A percentile compares a stretch with the other conserved stretches of the same genome.
Evolutionary conservation across 2,113 vertebrate genomes (phyloP).

Genomic region (Mus musculus): DNA sequence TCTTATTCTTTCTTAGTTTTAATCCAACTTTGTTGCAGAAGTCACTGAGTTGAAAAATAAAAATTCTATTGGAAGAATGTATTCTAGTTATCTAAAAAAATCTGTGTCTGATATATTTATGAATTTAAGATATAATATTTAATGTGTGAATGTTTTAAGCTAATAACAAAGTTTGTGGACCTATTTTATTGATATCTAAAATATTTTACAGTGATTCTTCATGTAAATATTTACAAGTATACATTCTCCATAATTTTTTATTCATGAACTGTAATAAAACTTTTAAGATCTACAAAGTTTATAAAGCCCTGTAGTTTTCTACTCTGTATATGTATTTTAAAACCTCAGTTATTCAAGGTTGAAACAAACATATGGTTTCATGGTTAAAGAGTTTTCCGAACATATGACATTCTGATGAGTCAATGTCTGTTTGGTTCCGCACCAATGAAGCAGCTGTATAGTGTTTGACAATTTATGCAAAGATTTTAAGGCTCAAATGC

Average conservation of each 20-base stretch:
- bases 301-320: not conserved
- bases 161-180: not conserved
- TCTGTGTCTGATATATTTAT: not conserved
- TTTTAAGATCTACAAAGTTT: not conserved
- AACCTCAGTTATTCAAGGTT: not conserved
- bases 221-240: slow-evolving; percentile 17
- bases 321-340: not conserved
- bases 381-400: not conserved
- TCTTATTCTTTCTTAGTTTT: not conserved
- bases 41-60: not conserved
- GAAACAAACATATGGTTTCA: not conserved
- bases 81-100: slow-evolving; percentile 25
- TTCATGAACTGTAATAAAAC: not conserved
- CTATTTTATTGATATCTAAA: slow-evolving; percentile 53
- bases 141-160: not conserved
- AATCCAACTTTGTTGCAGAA: not conserved
- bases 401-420: not conserved
- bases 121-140: not conserved
- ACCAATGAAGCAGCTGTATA: not conserved
- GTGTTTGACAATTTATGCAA: not conserved
- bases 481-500: not conserved
- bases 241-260: slow-evolving; percentile 7
- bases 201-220: not conserved
- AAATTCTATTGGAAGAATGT: not conserved
- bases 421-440: not conserved